A percentile compares a stretch with the other conserved stretches of the same genome.
Evolutionary conservation across 2,888 invertebrate species (phyloP).

Genomic region (Athetis lepigone): DNA sequence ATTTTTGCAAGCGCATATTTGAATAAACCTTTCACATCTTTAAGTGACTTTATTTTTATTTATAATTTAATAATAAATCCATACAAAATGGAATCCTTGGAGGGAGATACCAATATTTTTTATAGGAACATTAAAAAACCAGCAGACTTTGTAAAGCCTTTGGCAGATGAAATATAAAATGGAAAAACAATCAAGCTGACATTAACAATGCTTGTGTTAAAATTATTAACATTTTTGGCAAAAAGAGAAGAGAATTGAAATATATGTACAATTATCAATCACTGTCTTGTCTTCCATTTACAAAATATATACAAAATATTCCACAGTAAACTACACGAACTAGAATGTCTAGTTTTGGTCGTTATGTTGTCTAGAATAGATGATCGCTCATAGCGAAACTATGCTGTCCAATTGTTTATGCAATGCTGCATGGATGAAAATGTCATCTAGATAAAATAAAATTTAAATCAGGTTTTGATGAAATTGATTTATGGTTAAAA

Average conservation of each 20-base stretch:
- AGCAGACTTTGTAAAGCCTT: background rate
- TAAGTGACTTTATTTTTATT: no score
- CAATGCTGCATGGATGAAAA: conserved; percentile 44
- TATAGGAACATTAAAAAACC: background rate
- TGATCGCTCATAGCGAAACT: conserved; percentile 37
- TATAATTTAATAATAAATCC: no score
- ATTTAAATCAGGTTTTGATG: background rate
- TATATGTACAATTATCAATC: conserved; percentile 67
- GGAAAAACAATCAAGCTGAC: background rate
- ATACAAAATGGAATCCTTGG: no score
- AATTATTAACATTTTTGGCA: background rate
- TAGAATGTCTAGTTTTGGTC: conserved; percentile 69
- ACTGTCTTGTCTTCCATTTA: conserved; percentile 85
- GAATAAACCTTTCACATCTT: no score
- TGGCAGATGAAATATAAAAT: background rate
- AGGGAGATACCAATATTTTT: background rate
- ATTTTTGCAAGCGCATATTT: no score
- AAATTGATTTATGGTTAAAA: background rate
- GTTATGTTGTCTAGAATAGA: conserved; percentile 45
- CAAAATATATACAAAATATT: conserved; percentile 81
- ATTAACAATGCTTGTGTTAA: conserved; percentile 1
- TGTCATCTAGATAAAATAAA: background rate
- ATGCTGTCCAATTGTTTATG: conserved; percentile 11
- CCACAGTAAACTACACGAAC: conserved; percentile 47
- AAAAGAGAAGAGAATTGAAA: conserved; percentile 40